A percentile compares a stretch with the other conserved stretches of the same genome.
Conservation (phyloP, 2,113 vertebrate species). For the Tinamus guttatus region DNA sequence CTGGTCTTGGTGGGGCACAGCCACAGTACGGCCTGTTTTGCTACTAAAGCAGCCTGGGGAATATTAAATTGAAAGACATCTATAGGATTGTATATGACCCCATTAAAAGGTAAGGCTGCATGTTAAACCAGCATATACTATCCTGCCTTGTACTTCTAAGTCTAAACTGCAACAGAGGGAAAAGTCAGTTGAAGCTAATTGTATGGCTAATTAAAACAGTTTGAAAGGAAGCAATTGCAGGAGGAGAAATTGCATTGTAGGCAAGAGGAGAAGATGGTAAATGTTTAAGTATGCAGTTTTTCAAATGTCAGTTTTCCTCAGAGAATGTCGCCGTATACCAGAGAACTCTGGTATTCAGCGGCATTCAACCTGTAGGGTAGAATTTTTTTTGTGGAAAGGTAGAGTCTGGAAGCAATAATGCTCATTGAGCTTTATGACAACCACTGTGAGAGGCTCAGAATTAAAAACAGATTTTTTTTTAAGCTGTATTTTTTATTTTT, state of each 20-base stretch:
- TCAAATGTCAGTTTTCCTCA: slow-evolving; percentile 62
- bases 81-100: background rate
- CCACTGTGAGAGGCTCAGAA: slow-evolving; percentile 3
- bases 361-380: slow-evolving; percentile 48
- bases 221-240: slow-evolving; percentile 47
- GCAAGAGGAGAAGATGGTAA: slow-evolving; percentile 40
- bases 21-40: background rate
- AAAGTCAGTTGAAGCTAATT: slow-evolving; percentile 59
- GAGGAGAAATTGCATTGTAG: slow-evolving; percentile 46
- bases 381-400: slow-evolving; percentile 41
- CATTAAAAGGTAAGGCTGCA: background rate
- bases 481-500: slow-evolving; percentile 65
- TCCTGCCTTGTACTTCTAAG: slow-evolving; percentile 26
- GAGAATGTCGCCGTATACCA: slow-evolving; percentile 45
- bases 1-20: background rate
- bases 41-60: background rate
- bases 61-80: background rate
- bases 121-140: background rate
- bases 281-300: slow-evolving; percentile 63
- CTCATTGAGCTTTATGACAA: slow-evolving; percentile 54
- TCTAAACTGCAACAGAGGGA: slow-evolving; percentile 49
- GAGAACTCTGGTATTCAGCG: background rate
- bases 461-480: slow-evolving; percentile 50
- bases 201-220: slow-evolving; percentile 66
- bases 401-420: slow-evolving; percentile 44